Evolutionary conservation across 2,113 vertebrate genomes (phyloP).

Genomic region (Eudyptes chrysolophus): DNA sequence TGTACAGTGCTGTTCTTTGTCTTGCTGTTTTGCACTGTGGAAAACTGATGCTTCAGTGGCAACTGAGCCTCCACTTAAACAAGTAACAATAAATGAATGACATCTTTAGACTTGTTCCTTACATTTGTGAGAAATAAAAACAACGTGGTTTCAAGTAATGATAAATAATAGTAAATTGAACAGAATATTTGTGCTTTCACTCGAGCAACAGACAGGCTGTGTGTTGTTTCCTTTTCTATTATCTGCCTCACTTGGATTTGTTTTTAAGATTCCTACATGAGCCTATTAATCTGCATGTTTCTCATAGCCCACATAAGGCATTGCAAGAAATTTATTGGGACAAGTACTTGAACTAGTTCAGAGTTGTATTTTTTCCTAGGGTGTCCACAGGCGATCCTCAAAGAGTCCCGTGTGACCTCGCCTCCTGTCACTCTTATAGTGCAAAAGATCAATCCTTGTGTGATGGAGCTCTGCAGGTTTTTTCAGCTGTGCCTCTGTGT

Average conservation of each 20-base stretch:
- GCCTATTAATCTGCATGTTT: neutral
- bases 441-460: slow-evolving; percentile 85
- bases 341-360: neutral
- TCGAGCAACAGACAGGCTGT: neutral
- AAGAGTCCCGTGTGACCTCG: neutral
- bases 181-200: neutral
- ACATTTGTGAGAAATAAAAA: neutral
- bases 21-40: neutral
- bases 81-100: neutral
- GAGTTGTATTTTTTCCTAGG: slow-evolving; percentile 69
- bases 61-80: neutral
- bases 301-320: neutral
- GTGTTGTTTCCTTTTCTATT: neutral
- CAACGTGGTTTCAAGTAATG: neutral
- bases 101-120: neutral
- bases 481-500: slow-evolving; percentile 90
- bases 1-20: neutral
- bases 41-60: neutral
- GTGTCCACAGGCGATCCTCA: slow-evolving; percentile 79
- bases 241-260: neutral
- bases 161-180: neutral
- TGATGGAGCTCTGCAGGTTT: slow-evolving; percentile 93
- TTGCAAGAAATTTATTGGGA: neutral
- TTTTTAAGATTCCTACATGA: neutral
- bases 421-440: slow-evolving; percentile 36